Evolutionary conservation across 2,888 invertebrate species (phyloP), one percentile per base, ranked within the genome.

Genomic region (Lasioglossum oenotherae): DNA sequence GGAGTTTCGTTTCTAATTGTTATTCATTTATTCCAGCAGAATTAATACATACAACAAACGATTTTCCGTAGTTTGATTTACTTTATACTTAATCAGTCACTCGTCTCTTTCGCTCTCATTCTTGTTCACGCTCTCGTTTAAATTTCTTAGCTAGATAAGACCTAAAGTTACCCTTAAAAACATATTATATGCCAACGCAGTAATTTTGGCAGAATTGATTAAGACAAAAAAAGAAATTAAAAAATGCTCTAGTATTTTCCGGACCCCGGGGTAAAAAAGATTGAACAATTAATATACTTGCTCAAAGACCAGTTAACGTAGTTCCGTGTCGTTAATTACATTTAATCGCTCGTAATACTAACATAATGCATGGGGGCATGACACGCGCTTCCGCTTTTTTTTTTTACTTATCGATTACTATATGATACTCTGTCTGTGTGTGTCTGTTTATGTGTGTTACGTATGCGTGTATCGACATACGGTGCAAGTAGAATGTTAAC

Each of bases 31-130:
- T 92, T 92, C 89, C 90, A 89, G 87, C 81, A 89, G 83, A 89
- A 89, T 85, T 88, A 88, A 86, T 91, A 92, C 91, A 90, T 89
- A 92, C 92, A 91, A 92, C 89, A 86, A 92, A 92, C 92, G 81
- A 87, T 85, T 88, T 82, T 84, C 64, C 79, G 74, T 90, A 81
- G 46, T 85, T 82, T 80, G 82, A 88, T 74, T 89, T 89, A 81
- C 38, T 84, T 84, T 44, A 81, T 80, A 57, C 72, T 87, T 74
- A 53, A 46, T 78, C 67, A 78, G 64, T 74, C 78, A 75, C 60
- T 74, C 75, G 72, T 75, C 74, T 77, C 80, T 64, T 71, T 78
- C 64, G n/a, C 76, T 81, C 57, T 86, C 76, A 78, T 49, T 81
- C 46, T 73, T 75, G n/a, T 69, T 74, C 73, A 74, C 77, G 74